phyloP scores from a whole-genome alignment of 2,888 invertebrate genomes.

The Orgyia antiqua region DNA sequence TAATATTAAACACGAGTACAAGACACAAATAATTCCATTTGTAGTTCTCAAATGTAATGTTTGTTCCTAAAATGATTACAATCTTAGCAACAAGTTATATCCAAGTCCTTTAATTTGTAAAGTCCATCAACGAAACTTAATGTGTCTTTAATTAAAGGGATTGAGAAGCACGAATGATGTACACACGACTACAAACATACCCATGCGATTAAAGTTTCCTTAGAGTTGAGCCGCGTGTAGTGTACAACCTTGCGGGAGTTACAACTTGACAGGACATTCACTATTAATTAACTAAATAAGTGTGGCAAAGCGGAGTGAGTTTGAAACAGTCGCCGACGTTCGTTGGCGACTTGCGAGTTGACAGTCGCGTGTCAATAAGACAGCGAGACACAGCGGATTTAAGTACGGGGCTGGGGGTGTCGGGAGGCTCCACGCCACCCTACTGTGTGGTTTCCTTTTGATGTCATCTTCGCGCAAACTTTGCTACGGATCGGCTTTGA shows the following conservation, averaged over 20 bases:
- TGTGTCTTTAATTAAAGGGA: constrained; percentile 56
- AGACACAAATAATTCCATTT: no score
- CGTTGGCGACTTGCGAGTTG: constrained; percentile 70
- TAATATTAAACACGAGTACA: no score
- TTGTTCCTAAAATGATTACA: constrained; percentile 9
- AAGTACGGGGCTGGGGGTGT: constrained; percentile 65
- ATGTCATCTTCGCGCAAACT: constrained; percentile 79
- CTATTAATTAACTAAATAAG: constrained; percentile 78
- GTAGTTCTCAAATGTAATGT: neutral
- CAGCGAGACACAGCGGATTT: constrained; percentile 71
- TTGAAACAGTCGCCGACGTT: constrained; percentile 54
- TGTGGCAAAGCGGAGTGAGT: constrained; percentile 62
- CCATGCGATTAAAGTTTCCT: constrained; percentile 65
- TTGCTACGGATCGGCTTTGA: constrained; percentile 79
- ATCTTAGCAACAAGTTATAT: constrained; percentile 22
- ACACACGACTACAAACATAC: constrained; percentile 40
- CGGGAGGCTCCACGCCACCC: constrained; percentile 59
- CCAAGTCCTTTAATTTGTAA: constrained; percentile 22
- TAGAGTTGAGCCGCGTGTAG: constrained; percentile 52
- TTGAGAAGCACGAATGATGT: constrained; percentile 30
- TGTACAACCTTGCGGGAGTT: constrained; percentile 63
- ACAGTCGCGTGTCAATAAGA: constrained; percentile 77
- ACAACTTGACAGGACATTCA: constrained; percentile 72
- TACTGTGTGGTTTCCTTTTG: constrained; percentile 79
- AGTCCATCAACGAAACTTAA: constrained; percentile 42